These are phyloP conservation scores for Halichondria panicea DNA, from an alignment of 37 sponge, comb jelly and placozoan genomes.

Conservation along the genomic window DNA sequence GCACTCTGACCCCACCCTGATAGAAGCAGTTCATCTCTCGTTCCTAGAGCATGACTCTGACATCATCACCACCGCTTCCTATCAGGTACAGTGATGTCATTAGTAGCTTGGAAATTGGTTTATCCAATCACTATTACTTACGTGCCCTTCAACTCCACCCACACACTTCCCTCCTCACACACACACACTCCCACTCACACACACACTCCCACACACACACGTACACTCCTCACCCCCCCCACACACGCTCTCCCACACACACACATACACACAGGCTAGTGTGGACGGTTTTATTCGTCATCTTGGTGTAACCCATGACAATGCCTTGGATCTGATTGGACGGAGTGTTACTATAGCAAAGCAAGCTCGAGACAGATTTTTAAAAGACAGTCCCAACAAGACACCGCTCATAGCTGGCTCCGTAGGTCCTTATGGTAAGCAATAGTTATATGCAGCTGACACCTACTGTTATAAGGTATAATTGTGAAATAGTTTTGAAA, in stretches of 20 bases:
- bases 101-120: neutral
- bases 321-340: slow-evolving; percentile 59
- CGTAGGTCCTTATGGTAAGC: slow-evolving; percentile 93
- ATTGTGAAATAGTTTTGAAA: too few relatives aligned
- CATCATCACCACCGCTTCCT: slow-evolving; percentile 76
- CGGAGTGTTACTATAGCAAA: slow-evolving; percentile 69
- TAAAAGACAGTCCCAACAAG: neutral
- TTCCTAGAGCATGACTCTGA: slow-evolving; percentile 70
- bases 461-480: too few relatives aligned
- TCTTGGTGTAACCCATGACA: slow-evolving; percentile 8
- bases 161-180: neutral
- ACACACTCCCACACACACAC: neutral
- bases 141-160: neutral
- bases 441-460: too few relatives aligned
- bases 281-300: slow-evolving; percentile 59
- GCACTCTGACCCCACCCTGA: slow-evolving; percentile 48
- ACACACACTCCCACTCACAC: neutral
- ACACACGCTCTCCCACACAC: neutral
- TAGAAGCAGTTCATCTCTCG: slow-evolving; percentile 47
- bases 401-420: slow-evolving; percentile 82
- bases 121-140: neutral
- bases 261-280: slow-evolving; percentile 54
- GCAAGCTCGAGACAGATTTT: slow-evolving; percentile 36
- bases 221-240: neutral
- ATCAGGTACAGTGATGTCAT: slow-evolving; percentile 46